phyloP scores from a whole-genome alignment of 2,888 invertebrate species.

The Diaphora mendica region DNA sequence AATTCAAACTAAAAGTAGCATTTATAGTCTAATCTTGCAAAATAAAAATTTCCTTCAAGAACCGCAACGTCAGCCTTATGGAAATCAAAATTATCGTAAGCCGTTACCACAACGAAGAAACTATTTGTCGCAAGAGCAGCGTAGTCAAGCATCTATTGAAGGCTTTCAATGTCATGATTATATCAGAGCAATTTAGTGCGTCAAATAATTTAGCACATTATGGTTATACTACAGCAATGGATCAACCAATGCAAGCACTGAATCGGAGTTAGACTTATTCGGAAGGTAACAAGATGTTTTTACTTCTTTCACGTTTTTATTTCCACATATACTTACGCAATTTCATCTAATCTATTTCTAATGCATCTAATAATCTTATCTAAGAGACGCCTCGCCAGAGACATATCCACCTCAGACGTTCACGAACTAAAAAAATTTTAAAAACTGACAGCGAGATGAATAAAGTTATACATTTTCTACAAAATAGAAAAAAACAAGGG shows the following conservation, averaged over 20 bases:
- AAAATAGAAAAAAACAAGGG: too few relatives aligned
- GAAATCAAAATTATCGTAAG: slow-evolving; percentile 32
- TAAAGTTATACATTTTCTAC: too few relatives aligned
- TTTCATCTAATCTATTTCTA: too few relatives aligned
- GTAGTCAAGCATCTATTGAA: slow-evolving; percentile 27
- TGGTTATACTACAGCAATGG: slow-evolving; percentile 33
- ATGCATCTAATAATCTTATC: too few relatives aligned
- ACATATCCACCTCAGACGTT: too few relatives aligned
- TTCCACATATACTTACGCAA: neutral
- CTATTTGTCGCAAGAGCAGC: slow-evolving; percentile 29
- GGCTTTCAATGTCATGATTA: slow-evolving; percentile 23
- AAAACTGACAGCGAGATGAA: too few relatives aligned
- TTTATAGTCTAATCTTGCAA: slow-evolving; percentile 37
- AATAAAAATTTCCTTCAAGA: slow-evolving; percentile 17
- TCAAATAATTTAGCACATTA: slow-evolving; percentile 35
- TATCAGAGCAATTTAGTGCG: slow-evolving; percentile 31
- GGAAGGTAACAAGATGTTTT: slow-evolving; percentile 36
- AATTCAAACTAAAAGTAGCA: slow-evolving; percentile 31
- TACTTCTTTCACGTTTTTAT: slow-evolving; percentile 17
- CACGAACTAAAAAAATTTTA: too few relatives aligned
- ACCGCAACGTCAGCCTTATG: slow-evolving; percentile 27
- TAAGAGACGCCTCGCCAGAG: too few relatives aligned
- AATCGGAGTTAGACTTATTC: slow-evolving; percentile 33
- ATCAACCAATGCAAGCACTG: slow-evolving; percentile 34
- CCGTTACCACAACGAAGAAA: slow-evolving; percentile 36